These are phyloP conservation scores for Oceanites oceanicus DNA, from an alignment of 2,113 vertebrate species.

Conservation along the genomic window DNA sequence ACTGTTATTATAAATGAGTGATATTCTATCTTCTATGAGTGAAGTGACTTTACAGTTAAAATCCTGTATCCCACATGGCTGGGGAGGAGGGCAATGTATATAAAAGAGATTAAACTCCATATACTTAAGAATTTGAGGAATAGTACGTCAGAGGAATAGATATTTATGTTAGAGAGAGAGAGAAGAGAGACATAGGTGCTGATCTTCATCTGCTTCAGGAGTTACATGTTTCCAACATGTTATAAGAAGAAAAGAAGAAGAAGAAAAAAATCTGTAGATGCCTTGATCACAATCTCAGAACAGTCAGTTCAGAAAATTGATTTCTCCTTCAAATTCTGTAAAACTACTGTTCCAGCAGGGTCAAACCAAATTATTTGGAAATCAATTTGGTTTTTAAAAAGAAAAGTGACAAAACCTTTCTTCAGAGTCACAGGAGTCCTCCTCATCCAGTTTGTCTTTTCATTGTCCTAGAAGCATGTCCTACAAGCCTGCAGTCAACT, in stretches of 20 bases:
- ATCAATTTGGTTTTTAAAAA: neutral
- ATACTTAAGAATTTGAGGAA: neutral
- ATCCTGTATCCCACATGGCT: neutral
- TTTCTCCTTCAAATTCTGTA: neutral
- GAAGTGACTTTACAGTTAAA: neutral
- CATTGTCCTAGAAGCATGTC: neutral
- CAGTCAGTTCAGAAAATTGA: neutral
- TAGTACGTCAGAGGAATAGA: neutral
- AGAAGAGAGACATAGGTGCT: neutral
- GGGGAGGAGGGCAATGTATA: neutral
- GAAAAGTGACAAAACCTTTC: neutral
- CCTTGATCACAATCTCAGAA: neutral
- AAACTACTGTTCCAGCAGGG: neutral
- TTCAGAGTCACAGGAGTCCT: neutral
- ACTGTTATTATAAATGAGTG: neutral
- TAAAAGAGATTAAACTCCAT: neutral
- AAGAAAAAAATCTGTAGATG: neutral
- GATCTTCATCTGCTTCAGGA: neutral
- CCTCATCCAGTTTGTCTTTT: neutral
- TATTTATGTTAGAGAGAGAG: neutral
- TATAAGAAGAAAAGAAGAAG: neutral
- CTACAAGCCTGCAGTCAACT: neutral
- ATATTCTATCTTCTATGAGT: neutral
- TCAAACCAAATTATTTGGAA: neutral
- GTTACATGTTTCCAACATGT: neutral